Conservation (phyloP, 2,888 invertebrate genomes). For the Amphiduros pacificus region DNA sequence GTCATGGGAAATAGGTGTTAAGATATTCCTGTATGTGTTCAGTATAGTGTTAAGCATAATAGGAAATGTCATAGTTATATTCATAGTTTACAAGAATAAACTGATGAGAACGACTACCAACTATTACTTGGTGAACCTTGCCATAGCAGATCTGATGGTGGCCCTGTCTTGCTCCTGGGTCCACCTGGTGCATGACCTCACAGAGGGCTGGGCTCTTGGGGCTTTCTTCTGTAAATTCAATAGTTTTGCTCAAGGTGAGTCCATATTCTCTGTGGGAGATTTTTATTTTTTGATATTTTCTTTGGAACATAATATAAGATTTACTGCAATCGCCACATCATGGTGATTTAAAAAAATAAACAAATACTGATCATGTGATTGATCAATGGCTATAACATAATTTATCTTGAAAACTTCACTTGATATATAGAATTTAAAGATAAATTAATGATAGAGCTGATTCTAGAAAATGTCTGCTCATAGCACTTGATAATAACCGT, state of each 20-base stretch:
- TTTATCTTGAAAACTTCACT: too few species aligned
- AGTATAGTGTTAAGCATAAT: slow-evolving; percentile 20
- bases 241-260: slow-evolving; percentile 74
- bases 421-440: too few species aligned
- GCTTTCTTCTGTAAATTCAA: slow-evolving; percentile 76
- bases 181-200: slow-evolving; percentile 74
- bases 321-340: too few species aligned
- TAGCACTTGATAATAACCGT: too few species aligned
- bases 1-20: slow-evolving; percentile 20
- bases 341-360: too few species aligned
- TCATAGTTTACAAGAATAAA: slow-evolving; percentile 25
- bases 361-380: too few species aligned
- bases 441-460: too few species aligned
- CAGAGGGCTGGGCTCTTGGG: slow-evolving; percentile 77
- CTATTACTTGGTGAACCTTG: slow-evolving; percentile 52
- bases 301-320: too few species aligned
- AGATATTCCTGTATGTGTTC: slow-evolving; percentile 22
- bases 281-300: not conserved
- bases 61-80: slow-evolving; percentile 25
- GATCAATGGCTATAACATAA: too few species aligned
- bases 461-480: too few species aligned
- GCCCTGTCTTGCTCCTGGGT: slow-evolving; percentile 70
- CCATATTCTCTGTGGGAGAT: not conserved
- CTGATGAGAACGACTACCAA: slow-evolving; percentile 53
- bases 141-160: slow-evolving; percentile 48